These are phyloP conservation scores for Megaceryle torquata DNA, from an alignment of 2,113 vertebrate genomes.

Conservation along the genomic window DNA sequence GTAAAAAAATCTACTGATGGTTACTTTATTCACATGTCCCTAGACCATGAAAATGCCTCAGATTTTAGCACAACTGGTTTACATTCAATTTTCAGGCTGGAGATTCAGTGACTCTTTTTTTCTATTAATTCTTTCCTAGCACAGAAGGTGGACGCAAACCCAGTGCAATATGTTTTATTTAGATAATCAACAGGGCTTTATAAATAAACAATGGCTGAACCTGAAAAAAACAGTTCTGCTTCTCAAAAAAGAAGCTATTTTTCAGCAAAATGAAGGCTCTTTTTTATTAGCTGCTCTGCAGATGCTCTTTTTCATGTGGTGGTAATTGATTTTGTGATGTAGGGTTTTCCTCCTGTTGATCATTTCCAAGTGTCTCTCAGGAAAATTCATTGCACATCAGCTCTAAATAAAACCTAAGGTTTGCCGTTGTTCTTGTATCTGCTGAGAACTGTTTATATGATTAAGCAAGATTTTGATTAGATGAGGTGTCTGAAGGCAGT, in stretches of 20 bases:
- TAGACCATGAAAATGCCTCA: neutral
- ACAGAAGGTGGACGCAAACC: neutral
- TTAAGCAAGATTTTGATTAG: neutral
- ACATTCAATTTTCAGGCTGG: neutral
- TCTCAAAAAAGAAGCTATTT: neutral
- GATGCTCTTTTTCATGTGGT: neutral
- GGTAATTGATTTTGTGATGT: neutral
- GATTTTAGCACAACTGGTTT: neutral
- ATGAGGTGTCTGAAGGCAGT: neutral
- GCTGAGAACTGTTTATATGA: neutral
- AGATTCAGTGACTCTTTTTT: neutral
- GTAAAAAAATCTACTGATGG: neutral
- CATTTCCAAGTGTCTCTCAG: neutral
- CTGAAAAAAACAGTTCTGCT: neutral
- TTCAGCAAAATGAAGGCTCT: neutral
- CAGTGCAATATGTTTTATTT: neutral
- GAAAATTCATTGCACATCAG: neutral
- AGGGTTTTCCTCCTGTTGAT: neutral
- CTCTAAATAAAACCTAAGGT: neutral
- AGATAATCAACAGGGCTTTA: neutral
- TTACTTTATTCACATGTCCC: rapidly evolving
- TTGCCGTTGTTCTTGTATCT: neutral
- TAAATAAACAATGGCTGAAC: neutral
- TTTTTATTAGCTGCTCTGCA: neutral
- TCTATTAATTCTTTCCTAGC: neutral